Evolutionary conservation across 2,113 vertebrate genomes (phyloP), one percentile per base, ranked within the genome.

Genomic region (Irena cyanogastra): DNA sequence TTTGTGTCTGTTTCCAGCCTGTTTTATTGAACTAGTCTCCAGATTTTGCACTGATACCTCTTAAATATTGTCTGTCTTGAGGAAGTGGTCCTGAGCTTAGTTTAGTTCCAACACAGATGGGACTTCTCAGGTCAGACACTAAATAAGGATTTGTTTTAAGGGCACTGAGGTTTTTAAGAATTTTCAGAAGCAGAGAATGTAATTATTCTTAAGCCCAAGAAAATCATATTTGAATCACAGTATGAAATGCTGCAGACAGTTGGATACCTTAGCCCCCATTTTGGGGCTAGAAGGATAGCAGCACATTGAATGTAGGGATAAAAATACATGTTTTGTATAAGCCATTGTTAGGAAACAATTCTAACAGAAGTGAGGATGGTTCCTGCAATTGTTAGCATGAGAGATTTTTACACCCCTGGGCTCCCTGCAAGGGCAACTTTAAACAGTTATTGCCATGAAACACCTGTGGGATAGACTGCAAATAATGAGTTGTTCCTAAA

Each of bases 271-370:
- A 44, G 18, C 21, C 31, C 12, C 35, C 30, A 23, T 78, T 83
- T 39, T 77, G 54, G 13, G 39, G 30, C 33, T 79, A n/a, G 19
- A 81, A 63, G 69, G 33, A 60, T 93, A 75, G 65, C 87, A 87
- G 12, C 31, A 61, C 19, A 31, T n/a, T 77, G 53, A 87, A 65
- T 76, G 13, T 54, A 69, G 50, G 61, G 82, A 82, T 75, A 80
- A 93, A 94, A 96, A 85, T 84, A 78, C 7, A 13, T 39, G 16
- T 69, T 90, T 91, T 83, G 63, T 88, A 60, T 77, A 86, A 86
- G 27, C 42, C 27, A 77, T 92, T 94, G 71, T 93, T 94, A 80
- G 47, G 76, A 88, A 68, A 90, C 50, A 74, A 31, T 85, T 90
- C 57, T 71, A 45, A 72, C 22, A 41, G 77, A 68, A 94, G 27